Evolutionary conservation across 2,797 vertebrate genomes (phyloP), one percentile per base, ranked within the genome.

Genomic region (Sebastes matsubarae): DNA sequence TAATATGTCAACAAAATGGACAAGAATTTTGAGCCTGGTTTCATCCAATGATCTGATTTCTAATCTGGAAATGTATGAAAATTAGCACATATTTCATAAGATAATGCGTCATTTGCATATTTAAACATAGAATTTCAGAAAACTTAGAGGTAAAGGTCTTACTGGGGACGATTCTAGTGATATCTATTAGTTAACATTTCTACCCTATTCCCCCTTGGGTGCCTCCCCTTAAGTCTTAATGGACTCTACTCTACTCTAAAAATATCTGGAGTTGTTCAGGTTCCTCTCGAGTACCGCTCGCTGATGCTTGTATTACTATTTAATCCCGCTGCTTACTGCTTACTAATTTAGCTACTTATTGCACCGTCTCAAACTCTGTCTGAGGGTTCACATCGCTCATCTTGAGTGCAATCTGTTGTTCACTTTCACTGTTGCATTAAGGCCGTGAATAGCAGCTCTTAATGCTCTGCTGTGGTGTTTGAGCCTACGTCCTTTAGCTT

Each of bases 341-440:
- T 20, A 71, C 73, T 74, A 64, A 59, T 73, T 74, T 16, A 73
- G 46, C 65, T 65, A 18, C 38, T 73, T 63, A 27, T 61, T 24
- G 32, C 29, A 25, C 59, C 6, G 7, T 30, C 29, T 34, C 46
- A 36, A 52, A 29, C 65, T 38, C 36, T 20, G 14, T 29, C 27
- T 58, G 63, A 69, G 52, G 16, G 12, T 9, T 20, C 6, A 24
- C 50, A 16, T 8, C 30, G n/a, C 46, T 64, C 46, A 27, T 55
- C 46, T 18, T 2, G 30, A 50, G 65, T 55, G 60, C 52, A 65
- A 38, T 55, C 42, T 70, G 59, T 52, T 78, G 42, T 77, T 68
- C 70, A 16, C 46, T 67, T 68, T 34, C 54, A 1, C 38, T 16
- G 24, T 57, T 57, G 29, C 20, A 20, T 59, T 72, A 34, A 27